Evolutionary conservation across 2,888 invertebrate genomes (phyloP).

Genomic region (Spisula subtruncata): DNA sequence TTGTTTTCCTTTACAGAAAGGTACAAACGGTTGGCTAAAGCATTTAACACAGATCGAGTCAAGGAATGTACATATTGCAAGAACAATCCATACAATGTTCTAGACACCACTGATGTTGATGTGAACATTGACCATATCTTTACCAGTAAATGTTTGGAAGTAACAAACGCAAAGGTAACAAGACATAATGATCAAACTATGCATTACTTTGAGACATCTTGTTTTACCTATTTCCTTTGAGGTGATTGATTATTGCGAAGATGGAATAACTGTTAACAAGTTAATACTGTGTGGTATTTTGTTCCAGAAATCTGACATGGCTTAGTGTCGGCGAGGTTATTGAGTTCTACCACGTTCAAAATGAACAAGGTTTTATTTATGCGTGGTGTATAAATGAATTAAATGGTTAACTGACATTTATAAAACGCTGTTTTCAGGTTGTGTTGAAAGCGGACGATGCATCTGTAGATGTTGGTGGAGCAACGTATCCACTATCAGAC

Average conservation of each 20-base stretch:
- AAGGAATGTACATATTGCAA: background rate
- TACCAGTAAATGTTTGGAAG: background rate
- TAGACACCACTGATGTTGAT: background rate
- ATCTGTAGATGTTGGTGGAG: background rate
- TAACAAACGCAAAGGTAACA: background rate
- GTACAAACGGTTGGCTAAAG: background rate
- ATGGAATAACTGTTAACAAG: too few relatives aligned
- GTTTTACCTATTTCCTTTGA: too few relatives aligned
- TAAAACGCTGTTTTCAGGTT: background rate
- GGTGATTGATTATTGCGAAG: too few relatives aligned
- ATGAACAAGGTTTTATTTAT: too few relatives aligned
- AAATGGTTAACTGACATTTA: too few relatives aligned
- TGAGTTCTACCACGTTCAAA: too few relatives aligned
- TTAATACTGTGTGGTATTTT: too few relatives aligned
- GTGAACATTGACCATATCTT: background rate
- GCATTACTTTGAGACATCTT: too few relatives aligned
- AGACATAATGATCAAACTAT: too few relatives aligned
- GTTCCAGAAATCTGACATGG: too few relatives aligned
- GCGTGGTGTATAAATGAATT: too few relatives aligned
- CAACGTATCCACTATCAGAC: background rate
- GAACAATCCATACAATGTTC: background rate
- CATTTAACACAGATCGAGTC: background rate
- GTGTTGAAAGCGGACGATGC: background rate
- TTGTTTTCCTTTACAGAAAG: background rate
- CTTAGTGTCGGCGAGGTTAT: too few relatives aligned